Evolutionary conservation across 2,113 vertebrate genomes (phyloP), one percentile per base, ranked within the genome.

Genomic region (Heterotis niloticus): DNA sequence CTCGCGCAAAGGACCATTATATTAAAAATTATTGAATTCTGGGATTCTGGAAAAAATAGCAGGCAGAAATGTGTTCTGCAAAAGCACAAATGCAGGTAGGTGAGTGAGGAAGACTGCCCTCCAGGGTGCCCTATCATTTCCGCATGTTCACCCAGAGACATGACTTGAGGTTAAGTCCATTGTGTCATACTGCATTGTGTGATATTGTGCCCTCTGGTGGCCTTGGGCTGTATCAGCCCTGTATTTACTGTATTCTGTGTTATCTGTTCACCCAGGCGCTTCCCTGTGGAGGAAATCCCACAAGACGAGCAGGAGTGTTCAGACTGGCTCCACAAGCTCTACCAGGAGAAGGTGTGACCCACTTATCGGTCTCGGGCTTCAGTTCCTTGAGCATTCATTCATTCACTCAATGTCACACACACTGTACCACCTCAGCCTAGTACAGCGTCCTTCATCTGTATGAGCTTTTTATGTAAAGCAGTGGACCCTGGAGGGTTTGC

Each of bases 271-370:
- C 64, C 69, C 87, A 99, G 98, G 91, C 93, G 98, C 77, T 98
- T 96, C 81, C 90, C 96, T 82, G 90, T 99, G 82, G 95, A 96
- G 81, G 95, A 97, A 12, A 97, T 98, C 80, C 97, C 97, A 17
- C 88, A 89, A 78, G 93, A 99, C 86, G 98, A 99, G 82, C 92
- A 92, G 69, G 95, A 94, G 88, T 97, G 96, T 23, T 96, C 96
- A 10, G 88, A 86, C 78, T 99, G 98, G 98, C 94, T 99, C 82
- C 97, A 99, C 84, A 98, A 94, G 83, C 94, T 99, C 83, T 99
- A 99, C 86, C 96, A 97, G 88, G 96, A 99, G 84, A 99, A 99
- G 94, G 98, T 99, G 87, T 87, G 76, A 23, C 34, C 74, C 18
- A 5, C 10, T 66, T 4, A 23, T 23, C 12, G 18, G 1, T 23